phyloP scores from a whole-genome alignment of 2,888 invertebrate genomes.

The Brenthis daphne region DNA sequence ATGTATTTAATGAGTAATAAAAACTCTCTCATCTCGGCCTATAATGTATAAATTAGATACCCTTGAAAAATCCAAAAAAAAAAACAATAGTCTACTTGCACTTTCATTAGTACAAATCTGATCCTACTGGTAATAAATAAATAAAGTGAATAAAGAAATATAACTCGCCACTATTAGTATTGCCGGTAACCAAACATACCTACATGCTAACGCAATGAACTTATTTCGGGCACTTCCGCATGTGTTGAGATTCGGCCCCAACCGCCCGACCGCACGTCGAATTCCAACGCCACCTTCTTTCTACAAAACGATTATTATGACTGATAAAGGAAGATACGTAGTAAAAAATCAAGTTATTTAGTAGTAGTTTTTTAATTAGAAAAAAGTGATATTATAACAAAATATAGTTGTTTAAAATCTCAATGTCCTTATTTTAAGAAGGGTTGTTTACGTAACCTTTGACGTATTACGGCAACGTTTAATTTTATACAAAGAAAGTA shows the following conservation, averaged over 20 bases:
- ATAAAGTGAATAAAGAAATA: slow-evolving; percentile 24
- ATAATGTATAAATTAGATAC: too few species aligned
- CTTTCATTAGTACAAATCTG: too few species aligned
- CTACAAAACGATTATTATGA: slow-evolving; percentile 30
- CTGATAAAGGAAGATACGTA: too few species aligned
- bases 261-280: slow-evolving; percentile 60
- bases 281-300: slow-evolving; percentile 55
- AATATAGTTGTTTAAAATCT: too few species aligned
- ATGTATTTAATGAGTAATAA: too few species aligned
- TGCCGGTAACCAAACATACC: slow-evolving; percentile 36
- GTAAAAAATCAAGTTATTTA: too few species aligned
- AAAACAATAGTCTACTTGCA: too few species aligned
- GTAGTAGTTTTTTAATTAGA: too few species aligned
- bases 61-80: too few species aligned
- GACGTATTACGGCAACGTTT: slow-evolving; percentile 11
- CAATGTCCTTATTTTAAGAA: too few species aligned
- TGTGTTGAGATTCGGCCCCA: slow-evolving; percentile 64
- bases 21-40: too few species aligned
- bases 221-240: slow-evolving; percentile 79
- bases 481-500: slow-evolving; percentile 65
- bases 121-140: not conserved
- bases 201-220: slow-evolving; percentile 59
- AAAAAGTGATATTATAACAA: too few species aligned
- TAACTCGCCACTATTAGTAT: slow-evolving; percentile 34
- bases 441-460: not conserved